These are phyloP conservation scores for Charanyca ferruginea DNA, from an alignment of 2,888 invertebrate species.

Conservation along the genomic window DNA sequence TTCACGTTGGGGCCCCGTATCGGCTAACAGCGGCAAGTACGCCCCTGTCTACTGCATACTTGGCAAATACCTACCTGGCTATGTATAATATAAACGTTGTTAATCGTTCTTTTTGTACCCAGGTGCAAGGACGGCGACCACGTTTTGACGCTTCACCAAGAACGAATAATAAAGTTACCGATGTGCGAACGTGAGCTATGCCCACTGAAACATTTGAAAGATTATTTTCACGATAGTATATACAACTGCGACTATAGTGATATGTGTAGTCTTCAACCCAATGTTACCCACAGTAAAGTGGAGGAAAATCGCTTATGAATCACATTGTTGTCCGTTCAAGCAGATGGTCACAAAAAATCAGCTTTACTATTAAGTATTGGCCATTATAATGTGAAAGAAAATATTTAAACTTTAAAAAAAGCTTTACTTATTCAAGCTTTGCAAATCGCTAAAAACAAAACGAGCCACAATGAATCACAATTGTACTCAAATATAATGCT, in stretches of 20 bases:
- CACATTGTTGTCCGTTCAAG: background rate
- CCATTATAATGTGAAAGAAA: background rate
- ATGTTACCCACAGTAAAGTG: constrained; percentile 11
- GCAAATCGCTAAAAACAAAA: constrained; percentile 12
- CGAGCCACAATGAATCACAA: constrained; percentile 7
- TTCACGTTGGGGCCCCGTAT: no score
- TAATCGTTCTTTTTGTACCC: constrained; percentile 19
- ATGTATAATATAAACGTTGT: no score
- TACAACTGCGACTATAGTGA: constrained; percentile 92
- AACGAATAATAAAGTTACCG: constrained; percentile 92
- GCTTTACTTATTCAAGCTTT: constrained; percentile 3
- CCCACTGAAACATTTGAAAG: constrained; percentile 90
- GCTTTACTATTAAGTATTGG: background rate
- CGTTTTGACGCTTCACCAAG: constrained; percentile 94
- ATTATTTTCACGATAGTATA: constrained; percentile 91
- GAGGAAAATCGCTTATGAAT: constrained; percentile 9
- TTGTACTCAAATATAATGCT: constrained; percentile 2
- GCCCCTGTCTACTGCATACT: no score
- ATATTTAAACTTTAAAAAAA: background rate
- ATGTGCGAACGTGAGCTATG: constrained; percentile 94
- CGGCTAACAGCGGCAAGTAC: no score
- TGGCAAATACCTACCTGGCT: no score
- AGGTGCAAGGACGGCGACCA: constrained; percentile 90
- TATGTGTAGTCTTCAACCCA: constrained; percentile 90
- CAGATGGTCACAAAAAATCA: background rate